Conservation (phyloP, 2,888 invertebrate species). For the Lysandra coridon region DNA sequence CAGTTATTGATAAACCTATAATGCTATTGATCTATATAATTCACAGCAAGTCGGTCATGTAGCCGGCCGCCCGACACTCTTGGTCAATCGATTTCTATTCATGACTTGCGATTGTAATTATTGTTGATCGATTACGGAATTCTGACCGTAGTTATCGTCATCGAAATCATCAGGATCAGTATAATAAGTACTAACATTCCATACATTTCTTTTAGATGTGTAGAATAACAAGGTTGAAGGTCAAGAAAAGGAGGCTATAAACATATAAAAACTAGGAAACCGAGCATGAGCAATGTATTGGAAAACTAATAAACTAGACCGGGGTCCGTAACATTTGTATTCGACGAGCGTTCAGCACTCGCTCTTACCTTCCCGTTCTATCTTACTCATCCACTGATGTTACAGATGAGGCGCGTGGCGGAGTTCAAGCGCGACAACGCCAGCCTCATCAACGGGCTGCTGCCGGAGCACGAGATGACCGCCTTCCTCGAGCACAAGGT, state of each 20-base stretch:
- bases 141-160: not conserved
- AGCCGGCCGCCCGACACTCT: slow-evolving; percentile 10
- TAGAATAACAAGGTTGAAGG: not conserved
- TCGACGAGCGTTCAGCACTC: too few species aligned
- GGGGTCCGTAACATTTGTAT: too few species aligned
- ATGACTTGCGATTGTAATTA: slow-evolving; percentile 32
- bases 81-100: slow-evolving; percentile 29
- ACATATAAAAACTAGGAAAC: too few species aligned
- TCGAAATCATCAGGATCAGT: not conserved
- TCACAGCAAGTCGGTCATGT: slow-evolving; percentile 18
- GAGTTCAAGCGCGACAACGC: slow-evolving; percentile 88
- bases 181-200: not conserved
- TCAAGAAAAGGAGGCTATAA: not conserved
- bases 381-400: slow-evolving; percentile 33
- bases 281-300: too few species aligned
- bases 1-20: slow-evolving; percentile 1
- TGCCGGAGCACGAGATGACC: slow-evolving; percentile 84
- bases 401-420: slow-evolving; percentile 87
- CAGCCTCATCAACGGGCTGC: slow-evolving; percentile 81
- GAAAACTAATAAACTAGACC: too few species aligned
- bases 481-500: slow-evolving; percentile 86
- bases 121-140: slow-evolving; percentile 31
- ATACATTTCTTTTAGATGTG: not conserved
- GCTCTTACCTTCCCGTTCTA: too few species aligned
- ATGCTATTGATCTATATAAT: slow-evolving; percentile 25